A percentile compares a stretch with the other conserved stretches of the same genome.
Conservation (phyloP, 2,797 vertebrate genomes). For the Hephaestus fuliginosus region DNA sequence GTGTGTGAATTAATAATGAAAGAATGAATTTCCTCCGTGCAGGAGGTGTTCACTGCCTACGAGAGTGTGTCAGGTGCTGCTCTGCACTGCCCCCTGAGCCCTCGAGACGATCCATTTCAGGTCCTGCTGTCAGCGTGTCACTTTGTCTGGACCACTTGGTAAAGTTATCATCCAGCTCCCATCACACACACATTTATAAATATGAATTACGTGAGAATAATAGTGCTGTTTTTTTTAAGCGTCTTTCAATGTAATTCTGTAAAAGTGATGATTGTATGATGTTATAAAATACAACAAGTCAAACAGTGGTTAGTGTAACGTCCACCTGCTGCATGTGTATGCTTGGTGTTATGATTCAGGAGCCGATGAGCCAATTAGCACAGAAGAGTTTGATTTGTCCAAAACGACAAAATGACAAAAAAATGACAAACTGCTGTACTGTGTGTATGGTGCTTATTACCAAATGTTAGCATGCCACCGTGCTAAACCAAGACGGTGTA, state of each 20-base stretch:
- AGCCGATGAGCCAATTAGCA: not conserved
- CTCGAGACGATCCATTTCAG: not conserved
- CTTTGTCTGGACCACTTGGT: constrained; percentile 23
- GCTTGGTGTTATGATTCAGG: not conserved
- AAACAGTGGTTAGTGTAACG: not conserved
- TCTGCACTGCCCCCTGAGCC: constrained; percentile 20
- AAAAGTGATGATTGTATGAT: not conserved
- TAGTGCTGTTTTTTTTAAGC: not conserved
- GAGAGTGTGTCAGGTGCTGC: constrained; percentile 42
- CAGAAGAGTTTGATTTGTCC: not conserved
- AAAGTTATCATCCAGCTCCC: constrained; percentile 2
- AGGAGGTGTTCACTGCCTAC: constrained; percentile 35
- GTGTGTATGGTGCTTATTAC: no score
- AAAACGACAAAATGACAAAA: no score
- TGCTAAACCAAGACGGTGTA: not conserved
- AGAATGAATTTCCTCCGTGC: constrained; percentile 55
- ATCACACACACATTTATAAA: constrained; percentile 28
- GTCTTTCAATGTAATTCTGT: not conserved
- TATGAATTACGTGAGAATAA: not conserved
- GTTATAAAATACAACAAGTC: not conserved
- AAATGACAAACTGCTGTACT: no score
- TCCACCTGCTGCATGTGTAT: not conserved
- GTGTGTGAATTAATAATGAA: constrained; percentile 75
- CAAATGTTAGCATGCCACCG: not conserved
- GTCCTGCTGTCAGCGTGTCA: constrained; percentile 27